Evolutionary conservation across 2,888 invertebrate species (phyloP).

Genomic region (Amiota communis): DNA sequence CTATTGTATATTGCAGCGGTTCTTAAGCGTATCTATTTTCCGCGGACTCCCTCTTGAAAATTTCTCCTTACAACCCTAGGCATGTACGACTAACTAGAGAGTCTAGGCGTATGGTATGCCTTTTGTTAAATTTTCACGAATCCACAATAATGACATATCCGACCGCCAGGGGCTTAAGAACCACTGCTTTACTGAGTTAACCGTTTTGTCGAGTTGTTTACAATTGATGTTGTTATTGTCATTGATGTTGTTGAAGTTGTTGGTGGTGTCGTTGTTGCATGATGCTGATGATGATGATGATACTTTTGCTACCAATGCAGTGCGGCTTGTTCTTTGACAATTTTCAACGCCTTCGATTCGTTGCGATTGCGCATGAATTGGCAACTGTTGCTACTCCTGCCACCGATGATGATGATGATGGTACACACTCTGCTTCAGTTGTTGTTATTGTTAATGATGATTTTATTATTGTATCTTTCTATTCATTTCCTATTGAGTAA

Average conservation of each 20-base stretch:
- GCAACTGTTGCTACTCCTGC: conserved; percentile 29
- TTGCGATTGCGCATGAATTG: conserved; percentile 25
- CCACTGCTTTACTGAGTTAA: conserved; percentile 12
- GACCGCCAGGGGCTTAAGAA: not conserved
- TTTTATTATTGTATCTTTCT: conserved; percentile 59
- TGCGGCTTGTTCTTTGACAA: conserved; percentile 67
- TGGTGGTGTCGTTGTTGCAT: not conserved
- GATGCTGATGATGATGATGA: not conserved
- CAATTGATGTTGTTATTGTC: not conserved
- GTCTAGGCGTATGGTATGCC: too few species aligned
- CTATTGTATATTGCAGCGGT: too few species aligned
- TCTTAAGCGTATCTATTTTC: too few species aligned
- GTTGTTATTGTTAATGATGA: conserved; percentile 55
- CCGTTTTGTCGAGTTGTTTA: not conserved
- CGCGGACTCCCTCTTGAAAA: too few species aligned
- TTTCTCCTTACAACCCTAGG: too few species aligned
- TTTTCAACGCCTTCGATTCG: conserved; percentile 64
- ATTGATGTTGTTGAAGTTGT: not conserved
- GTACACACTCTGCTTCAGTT: conserved; percentile 29
- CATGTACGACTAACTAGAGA: too few species aligned
- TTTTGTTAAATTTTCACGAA: too few species aligned
- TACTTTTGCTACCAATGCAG: conserved; percentile 16
- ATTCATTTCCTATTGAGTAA: conserved; percentile 65
- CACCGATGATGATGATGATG: conserved; percentile 16
- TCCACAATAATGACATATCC: not conserved